Evolutionary conservation across 1,140 invertebrate genomes (phyloP).

Genomic region (Drosophila rufa): DNA sequence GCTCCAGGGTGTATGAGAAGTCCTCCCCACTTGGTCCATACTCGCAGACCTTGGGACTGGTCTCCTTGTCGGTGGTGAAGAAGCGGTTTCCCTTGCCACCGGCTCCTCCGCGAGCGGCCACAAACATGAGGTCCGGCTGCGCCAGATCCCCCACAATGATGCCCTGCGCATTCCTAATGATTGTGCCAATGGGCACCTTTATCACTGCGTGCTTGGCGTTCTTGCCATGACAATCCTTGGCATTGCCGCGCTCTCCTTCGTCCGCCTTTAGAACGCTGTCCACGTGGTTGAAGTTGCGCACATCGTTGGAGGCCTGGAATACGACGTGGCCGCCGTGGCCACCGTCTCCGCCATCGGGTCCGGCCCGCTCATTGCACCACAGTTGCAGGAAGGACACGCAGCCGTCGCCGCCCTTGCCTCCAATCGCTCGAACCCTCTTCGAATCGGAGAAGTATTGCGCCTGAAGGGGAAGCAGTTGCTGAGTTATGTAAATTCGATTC

Average conservation of each 20-base stretch:
- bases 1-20: constrained; percentile 90
- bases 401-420: constrained; percentile 97
- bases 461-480: constrained; percentile 59
- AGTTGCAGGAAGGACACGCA: constrained; percentile 93
- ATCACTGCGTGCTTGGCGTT: constrained; percentile 92
- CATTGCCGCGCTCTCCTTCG: constrained; percentile 90
- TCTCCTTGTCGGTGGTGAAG: constrained; percentile 93
- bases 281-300: constrained; percentile 91
- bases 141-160: constrained; percentile 90
- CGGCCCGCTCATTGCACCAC: constrained; percentile 93
- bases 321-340: constrained; percentile 99
- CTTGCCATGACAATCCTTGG: constrained; percentile 94
- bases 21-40: constrained; percentile 94
- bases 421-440: constrained; percentile 88
- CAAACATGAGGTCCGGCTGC: constrained; percentile 91
- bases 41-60: constrained; percentile 95
- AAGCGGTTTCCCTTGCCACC: constrained; percentile 98
- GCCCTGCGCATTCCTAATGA: constrained; percentile 89
- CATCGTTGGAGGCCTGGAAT: constrained; percentile 90
- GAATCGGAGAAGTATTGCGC: constrained; percentile 90
- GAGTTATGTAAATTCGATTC: constrained; percentile 46
- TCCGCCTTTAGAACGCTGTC: constrained; percentile 87
- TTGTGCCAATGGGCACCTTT: constrained; percentile 95
- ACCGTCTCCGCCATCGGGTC: constrained; percentile 98
- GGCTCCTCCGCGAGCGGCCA: constrained; percentile 96